These are phyloP conservation scores for Eublepharis macularius DNA, from an alignment of 2,113 vertebrate species.

Conservation along the genomic window DNA sequence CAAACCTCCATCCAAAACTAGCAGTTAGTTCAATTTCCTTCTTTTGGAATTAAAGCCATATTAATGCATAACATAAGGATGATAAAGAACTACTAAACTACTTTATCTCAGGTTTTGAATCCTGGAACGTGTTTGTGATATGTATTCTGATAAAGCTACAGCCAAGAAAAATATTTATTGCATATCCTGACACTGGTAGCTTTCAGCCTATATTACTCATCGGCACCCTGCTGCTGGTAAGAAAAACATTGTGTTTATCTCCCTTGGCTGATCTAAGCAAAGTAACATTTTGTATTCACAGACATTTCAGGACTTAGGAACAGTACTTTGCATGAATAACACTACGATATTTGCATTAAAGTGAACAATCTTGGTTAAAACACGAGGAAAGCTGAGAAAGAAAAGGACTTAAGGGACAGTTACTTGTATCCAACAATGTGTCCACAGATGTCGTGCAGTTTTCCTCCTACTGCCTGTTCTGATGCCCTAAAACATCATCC, in stretches of 20 bases:
- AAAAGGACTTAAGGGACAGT: too few relatives aligned
- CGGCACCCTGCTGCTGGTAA: background rate
- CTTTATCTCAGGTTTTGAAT: background rate
- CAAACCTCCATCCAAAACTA: too few relatives aligned
- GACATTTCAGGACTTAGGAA: too few relatives aligned
- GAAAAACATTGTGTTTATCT: background rate
- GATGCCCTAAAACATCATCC: too few relatives aligned
- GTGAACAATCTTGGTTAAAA: too few relatives aligned
- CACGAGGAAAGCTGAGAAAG: too few relatives aligned
- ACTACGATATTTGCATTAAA: background rate
- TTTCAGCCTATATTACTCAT: background rate
- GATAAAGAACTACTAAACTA: background rate
- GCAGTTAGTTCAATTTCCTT: background rate
- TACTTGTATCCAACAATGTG: too few relatives aligned
- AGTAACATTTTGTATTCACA: background rate
- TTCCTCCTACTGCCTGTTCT: too few relatives aligned
- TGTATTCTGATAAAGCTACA: background rate
- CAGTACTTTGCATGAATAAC: too few relatives aligned
- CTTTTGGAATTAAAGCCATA: background rate
- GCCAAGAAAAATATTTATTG: conserved; percentile 2
- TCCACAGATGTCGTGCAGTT: too few relatives aligned
- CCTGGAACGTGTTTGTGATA: background rate
- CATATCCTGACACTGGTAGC: background rate
- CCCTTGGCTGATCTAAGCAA: background rate
- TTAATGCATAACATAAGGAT: background rate